These are phyloP conservation scores for Arrhopalites spinosus DNA, from an alignment of 2,888 invertebrate species.

Conservation along the genomic window DNA sequence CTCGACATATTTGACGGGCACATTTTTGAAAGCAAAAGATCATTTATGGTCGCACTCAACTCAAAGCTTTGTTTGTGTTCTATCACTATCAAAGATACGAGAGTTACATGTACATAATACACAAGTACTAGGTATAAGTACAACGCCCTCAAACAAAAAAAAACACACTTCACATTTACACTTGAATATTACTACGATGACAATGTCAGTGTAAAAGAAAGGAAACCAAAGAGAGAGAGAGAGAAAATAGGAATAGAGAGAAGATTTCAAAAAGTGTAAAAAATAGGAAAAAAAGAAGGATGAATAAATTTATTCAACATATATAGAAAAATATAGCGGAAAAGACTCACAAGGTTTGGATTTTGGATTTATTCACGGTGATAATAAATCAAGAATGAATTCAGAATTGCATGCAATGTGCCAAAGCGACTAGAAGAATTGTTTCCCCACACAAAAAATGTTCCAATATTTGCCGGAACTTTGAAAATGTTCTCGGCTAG, in stretches of 20 bases:
- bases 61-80: conserved; percentile 20
- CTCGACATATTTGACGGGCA: conserved; percentile 19
- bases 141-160: neutral
- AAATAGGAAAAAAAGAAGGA: too few relatives aligned
- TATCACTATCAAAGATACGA: neutral
- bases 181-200: neutral
- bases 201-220: neutral
- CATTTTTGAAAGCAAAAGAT: conserved; percentile 33
- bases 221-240: neutral
- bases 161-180: neutral
- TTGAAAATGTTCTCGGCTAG: neutral
- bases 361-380: conserved; percentile 39
- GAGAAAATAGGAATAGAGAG: neutral
- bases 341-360: conserved; percentile 34
- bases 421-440: conserved; percentile 28
- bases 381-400: conserved; percentile 41
- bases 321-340: conserved; percentile 3
- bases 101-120: neutral
- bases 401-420: conserved; percentile 34
- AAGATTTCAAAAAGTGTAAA: too few relatives aligned
- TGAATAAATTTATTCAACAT: conserved; percentile 23
- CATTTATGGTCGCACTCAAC: conserved; percentile 30
- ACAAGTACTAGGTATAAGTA: neutral
- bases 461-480: conserved; percentile 27
- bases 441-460: conserved; percentile 20